Base-by-base conservation (phyloP, 1,140 invertebrate species). In the Sogatella furcifera region DNA sequence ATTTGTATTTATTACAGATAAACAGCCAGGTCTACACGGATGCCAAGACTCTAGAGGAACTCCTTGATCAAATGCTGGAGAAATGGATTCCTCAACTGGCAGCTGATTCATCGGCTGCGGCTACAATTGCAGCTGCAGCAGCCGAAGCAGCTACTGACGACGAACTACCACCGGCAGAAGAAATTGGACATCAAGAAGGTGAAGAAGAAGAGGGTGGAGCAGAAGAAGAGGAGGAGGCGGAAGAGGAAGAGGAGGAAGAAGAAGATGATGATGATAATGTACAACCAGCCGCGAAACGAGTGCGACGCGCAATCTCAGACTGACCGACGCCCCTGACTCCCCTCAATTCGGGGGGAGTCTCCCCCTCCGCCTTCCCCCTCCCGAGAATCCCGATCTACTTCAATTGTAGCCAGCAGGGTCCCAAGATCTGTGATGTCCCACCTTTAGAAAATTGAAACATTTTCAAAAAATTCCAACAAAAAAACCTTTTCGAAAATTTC, bases 21-120 rank as follows among this genome's bases (percentile, higher is more conserved):
- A 85, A 88, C 59, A 87, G 86, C n/a, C 83, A 85, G 71, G 81
- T 90, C n/a, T 89, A 86, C 71, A 81, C 82, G 65, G 86, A 90
- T 74, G 89, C 88, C n/a, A 84, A 85, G 68, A 84, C 82, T 65
- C 78, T 94, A 61, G 89, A 92, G 72, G 85, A 88, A 69, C 90
- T 90, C 73, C 92, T 92, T 70, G 88, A 92, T 65, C 82, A 87
- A 67, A 81, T 90, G 68, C 77, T 94, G 62, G 67, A 83, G 55
- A 90, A 90, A 71, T 90, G 86, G 82, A 74, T 91, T 62, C 89
- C 89, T 5, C n/a, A 21, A 17, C 52, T 63, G 24, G 62, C 62
- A 0, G 31, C 31, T 5, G 46, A 46, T 5, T 6, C 44, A n/a
- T n/a, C 11, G 46, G 15, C 15, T 15, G 15, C 14, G 24, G 6